Base-by-base conservation (phyloP, 2,888 invertebrate genomes). In the Lochmaea crataegi region DNA sequence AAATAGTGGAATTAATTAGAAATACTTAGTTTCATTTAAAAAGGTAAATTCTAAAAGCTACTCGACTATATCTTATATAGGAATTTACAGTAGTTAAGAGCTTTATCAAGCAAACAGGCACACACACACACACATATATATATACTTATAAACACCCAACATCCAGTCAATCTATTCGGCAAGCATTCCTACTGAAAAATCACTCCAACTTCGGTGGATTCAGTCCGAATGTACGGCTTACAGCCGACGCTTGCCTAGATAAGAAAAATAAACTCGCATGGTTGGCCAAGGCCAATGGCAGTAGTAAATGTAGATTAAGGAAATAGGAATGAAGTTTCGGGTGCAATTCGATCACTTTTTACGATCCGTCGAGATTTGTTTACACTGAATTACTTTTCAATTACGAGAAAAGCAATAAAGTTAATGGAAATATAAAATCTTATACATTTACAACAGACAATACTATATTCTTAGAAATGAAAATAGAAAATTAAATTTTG, bases 281-380 rank as follows among this genome's bases (percentile, higher is more conserved):
- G 72, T 61, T 72, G 70, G 70, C 60, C 56, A 71, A 64, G 68
- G 74, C 69, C 60, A 67, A 70, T 71, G 67, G 64, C 73, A 63
- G 57, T 72, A 70, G 75, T 74, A 74, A 75, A 75, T 74, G 75
- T 73, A 73, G 74, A 74, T 76, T 74, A 70, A 68, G 58, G 73
- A 74, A 67, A 76, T 74, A 58, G 73, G 70, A 69, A 72, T 73
- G 66, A 73, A 76, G 68, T 72, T 71, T 64, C 68, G 60, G 74
- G 68, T 65, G 75, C 65, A 73, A 74, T 74, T 73, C 77, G 74
- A 72, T 75, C 74, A 70, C 66, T 74, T 74, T 74, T 74, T 75
- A 77, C 77, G 77, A 77, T 71, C 63, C 71, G 22, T 53, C 72
- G 71, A 71, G 71, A 74, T 74, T 74, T 74, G 71, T 74, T 74